Percentiles rank a stretch among this genome's conserved stretches.
Evolutionary conservation across 2,797 vertebrate genomes (phyloP).

Genomic region (Delichon dasypus): DNA sequence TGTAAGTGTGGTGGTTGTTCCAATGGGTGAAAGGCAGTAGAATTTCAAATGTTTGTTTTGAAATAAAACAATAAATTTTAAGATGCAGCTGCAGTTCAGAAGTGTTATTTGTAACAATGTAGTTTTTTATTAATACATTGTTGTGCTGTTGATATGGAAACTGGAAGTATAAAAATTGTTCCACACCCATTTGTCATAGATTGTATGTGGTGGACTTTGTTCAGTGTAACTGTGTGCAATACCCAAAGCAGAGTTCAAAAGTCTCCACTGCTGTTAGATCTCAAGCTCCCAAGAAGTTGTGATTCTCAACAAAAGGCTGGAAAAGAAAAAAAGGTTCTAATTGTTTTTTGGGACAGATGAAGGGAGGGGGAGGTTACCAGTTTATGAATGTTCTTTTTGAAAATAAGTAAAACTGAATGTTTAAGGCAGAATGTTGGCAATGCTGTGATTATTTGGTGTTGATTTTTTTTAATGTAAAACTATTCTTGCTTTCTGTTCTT

Average conservation of each 20-base stretch:
- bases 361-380: not conserved
- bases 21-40: not conserved
- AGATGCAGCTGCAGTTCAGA: not conserved
- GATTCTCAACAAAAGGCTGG: not conserved
- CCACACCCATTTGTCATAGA: not conserved
- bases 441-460: not conserved
- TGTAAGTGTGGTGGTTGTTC: not conserved
- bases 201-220: conserved; percentile 57
- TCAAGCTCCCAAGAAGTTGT: not conserved
- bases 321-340: conserved; percentile 16
- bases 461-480: not conserved
- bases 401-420: not conserved
- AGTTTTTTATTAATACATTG: not conserved
- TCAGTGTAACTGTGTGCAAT: not conserved
- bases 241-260: conserved; percentile 38
- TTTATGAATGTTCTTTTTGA: not conserved
- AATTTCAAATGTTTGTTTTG: conserved; percentile 15
- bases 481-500: not conserved
- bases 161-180: not conserved
- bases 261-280: not conserved
- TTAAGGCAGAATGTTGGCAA: not conserved
- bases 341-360: not conserved
- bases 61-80: conserved; percentile 38
- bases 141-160: not conserved
- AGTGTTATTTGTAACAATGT: not conserved